Evolutionary conservation across 2,113 vertebrate genomes (phyloP).

Genomic region (Eidolon helvum): DNA sequence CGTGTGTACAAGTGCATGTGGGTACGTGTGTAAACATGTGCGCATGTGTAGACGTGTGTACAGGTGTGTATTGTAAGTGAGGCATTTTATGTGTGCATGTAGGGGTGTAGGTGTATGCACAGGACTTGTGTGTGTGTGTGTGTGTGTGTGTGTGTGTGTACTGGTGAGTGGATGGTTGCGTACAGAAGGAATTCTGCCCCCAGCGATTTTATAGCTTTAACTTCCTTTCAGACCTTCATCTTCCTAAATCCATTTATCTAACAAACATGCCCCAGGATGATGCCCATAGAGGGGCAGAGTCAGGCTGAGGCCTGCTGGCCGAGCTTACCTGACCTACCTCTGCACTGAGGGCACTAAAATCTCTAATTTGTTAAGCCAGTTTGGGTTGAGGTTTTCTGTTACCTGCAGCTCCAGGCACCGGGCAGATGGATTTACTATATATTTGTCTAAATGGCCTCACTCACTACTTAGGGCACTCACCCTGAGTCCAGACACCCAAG

Average conservation of each 20-base stretch:
- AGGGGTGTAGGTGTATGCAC: fast-evolving
- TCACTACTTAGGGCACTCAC: fast-evolving
- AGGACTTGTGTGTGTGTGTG: neutral
- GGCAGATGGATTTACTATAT: fast-evolving
- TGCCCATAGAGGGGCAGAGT: neutral
- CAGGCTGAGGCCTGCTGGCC: neutral
- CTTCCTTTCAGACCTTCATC: neutral
- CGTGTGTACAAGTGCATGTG: neutral
- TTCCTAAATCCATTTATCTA: neutral
- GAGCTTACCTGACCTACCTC: fast-evolving
- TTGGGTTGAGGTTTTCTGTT: neutral
- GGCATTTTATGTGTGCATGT: neutral
- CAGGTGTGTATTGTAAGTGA: fast-evolving
- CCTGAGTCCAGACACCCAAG: fast-evolving
- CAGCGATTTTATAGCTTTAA: fast-evolving
- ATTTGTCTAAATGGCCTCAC: neutral
- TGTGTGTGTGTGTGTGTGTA: neutral
- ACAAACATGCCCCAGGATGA: fast-evolving
- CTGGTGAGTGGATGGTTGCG: neutral
- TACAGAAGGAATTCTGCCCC: neutral
- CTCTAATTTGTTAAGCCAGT: fast-evolving
- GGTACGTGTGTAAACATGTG: neutral
- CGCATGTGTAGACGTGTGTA: fast-evolving
- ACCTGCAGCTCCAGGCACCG: fast-evolving
- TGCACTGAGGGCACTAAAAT: neutral